These are phyloP conservation scores for Rhyacophila evoluta DNA, from an alignment of 2,888 invertebrate genomes.

Conservation along the genomic window DNA sequence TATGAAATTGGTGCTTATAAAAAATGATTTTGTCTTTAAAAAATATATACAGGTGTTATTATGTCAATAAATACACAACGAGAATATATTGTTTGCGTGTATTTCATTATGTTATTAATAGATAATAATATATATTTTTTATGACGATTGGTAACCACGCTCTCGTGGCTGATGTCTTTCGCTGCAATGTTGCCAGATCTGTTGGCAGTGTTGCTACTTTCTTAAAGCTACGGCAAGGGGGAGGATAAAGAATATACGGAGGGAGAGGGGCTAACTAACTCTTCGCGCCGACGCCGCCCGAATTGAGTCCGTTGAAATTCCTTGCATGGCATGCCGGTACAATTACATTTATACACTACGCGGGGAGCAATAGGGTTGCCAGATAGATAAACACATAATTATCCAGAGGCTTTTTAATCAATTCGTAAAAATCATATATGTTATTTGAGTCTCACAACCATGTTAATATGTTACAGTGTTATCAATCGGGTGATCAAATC, in stretches of 20 bases:
- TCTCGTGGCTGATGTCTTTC: background rate
- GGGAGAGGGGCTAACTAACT: slow-evolving; percentile 17
- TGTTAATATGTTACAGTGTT: no score
- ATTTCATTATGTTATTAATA: background rate
- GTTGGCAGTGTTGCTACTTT: slow-evolving; percentile 12
- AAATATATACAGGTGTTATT: no score
- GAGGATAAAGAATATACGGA: slow-evolving; percentile 11
- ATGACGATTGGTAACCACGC: slow-evolving; percentile 6
- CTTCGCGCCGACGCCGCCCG: slow-evolving; percentile 39
- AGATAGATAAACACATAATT: background rate
- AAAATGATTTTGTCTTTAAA: no score
- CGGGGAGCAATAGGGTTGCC: slow-evolving; percentile 13
- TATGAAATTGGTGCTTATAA: no score
- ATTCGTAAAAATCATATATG: no score
- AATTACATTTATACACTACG: slow-evolving; percentile 48
- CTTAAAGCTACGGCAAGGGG: background rate
- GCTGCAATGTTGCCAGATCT: slow-evolving; percentile 46
- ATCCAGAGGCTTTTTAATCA: no score
- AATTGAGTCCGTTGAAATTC: slow-evolving; percentile 51
- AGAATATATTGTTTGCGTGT: no score
- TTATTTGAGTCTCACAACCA: no score
- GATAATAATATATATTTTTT: background rate
- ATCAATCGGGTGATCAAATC: no score
- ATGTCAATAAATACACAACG: no score
- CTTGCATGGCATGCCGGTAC: slow-evolving; percentile 45